A percentile compares a stretch with the other conserved stretches of the same genome.
Evolutionary conservation across 1,140 invertebrate species (phyloP).

Genomic region (Drosophila subobscura): DNA sequence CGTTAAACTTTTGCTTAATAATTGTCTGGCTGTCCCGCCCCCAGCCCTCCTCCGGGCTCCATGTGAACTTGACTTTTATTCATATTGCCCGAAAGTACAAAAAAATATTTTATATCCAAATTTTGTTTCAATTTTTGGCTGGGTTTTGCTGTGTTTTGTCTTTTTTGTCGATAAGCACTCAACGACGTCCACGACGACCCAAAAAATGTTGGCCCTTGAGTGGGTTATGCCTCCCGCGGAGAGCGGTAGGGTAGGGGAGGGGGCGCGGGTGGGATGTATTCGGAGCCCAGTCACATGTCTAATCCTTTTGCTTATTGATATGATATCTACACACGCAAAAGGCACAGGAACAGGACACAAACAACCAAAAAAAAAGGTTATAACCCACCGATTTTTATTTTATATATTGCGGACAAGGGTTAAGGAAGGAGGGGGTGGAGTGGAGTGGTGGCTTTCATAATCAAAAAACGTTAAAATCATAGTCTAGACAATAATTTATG

Average conservation of each 20-base stretch:
- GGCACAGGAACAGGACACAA: not conserved
- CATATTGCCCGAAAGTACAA: slow-evolving; percentile 58
- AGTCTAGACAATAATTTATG: slow-evolving; percentile 84
- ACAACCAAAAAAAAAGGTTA: slow-evolving; percentile 42
- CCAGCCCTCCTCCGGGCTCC: not conserved
- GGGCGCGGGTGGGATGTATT: slow-evolving; percentile 1
- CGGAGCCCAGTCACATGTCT: slow-evolving; percentile 72
- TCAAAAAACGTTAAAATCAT: slow-evolving; percentile 84
- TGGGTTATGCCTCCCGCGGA: not conserved
- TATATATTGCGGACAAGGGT: slow-evolving; percentile 52
- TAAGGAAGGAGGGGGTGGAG: slow-evolving; percentile 9
- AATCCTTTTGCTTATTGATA: slow-evolving; percentile 83
- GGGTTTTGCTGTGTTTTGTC: slow-evolving; percentile 29
- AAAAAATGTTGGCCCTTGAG: slow-evolving; percentile 47
- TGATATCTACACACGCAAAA: slow-evolving; percentile 68
- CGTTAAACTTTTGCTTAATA: slow-evolving; percentile 82
- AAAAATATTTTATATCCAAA: slow-evolving; percentile 41
- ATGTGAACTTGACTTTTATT: slow-evolving; percentile 67
- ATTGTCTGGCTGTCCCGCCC: slow-evolving; percentile 61
- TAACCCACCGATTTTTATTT: slow-evolving; percentile 73
- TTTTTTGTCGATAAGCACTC: slow-evolving; percentile 65
- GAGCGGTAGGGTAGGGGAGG: no score
- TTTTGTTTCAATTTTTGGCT: slow-evolving; percentile 29
- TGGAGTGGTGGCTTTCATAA: slow-evolving; percentile 65
- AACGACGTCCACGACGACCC: slow-evolving; percentile 37